Evolutionary conservation across 2,113 vertebrate genomes (phyloP), one percentile per base, ranked within the genome.

Genomic region (Eudyptes chrysolophus): DNA sequence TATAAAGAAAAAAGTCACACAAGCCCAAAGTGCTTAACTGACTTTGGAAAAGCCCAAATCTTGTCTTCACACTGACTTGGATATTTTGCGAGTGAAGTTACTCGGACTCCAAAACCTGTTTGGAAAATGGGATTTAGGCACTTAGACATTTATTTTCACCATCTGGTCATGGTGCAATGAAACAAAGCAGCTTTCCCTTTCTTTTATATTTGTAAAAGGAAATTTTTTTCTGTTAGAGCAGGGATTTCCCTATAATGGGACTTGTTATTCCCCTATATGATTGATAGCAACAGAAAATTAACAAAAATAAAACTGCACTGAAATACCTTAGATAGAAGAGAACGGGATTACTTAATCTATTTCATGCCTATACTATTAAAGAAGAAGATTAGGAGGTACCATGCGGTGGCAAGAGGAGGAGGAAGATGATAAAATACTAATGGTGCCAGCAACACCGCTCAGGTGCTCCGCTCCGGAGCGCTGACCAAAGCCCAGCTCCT

Each of bases 401-500:
- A 24, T 0, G 16, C 0, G 8, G 74, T 5, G 36, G 34, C 17
- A 76, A 16, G 25, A 93, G 7, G 7, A 69, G 34, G 64, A 52
- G 17, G 49, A 69, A 44, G 42, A 11, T 8, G 38, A 27, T 25
- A 14, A 78, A 76, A 58, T 5, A n/a, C 7, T 20, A 26, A 68
- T 0, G 4, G 27, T 14, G 27, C 15, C 1, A 3, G 24, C 26
- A 61, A 40, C 27, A 21, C 16, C 5, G 0, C 26, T 11, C 4
- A 0, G 15, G 51, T 4, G 78, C 34, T 61, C 34, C 9, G 2
- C 29, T 12, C 32, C 3, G 5, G 16, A 86, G 16, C 10, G 13
- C 22, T 3, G 1, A 2, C 0, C 34, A 65, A 69, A 61, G 40
- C 22, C 15, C 87, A 74, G 84, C 58, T 80, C n/a, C 51, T 16